Percentiles rank a stretch among this genome's conserved stretches.
Conservation (phyloP, 92 coral and sea anemone genomes). For the Metridium senile region DNA sequence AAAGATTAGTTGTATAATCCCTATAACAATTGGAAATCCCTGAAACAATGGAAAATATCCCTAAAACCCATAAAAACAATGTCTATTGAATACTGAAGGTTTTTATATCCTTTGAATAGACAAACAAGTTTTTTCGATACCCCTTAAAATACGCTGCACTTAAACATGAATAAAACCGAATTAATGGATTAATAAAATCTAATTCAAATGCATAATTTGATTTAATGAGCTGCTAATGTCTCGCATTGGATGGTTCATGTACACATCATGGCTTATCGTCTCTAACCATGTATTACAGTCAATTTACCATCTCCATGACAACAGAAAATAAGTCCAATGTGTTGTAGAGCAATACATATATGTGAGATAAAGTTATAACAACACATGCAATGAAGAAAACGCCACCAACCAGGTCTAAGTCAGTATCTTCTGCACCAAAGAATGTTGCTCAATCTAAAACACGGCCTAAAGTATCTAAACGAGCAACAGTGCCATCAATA, state of each 20-base stretch:
- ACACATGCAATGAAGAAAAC: background rate
- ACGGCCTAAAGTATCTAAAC: background rate
- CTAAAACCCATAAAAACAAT: too few relatives aligned
- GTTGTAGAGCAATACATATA: background rate
- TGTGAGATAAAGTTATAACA: too few relatives aligned
- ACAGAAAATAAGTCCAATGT: background rate
- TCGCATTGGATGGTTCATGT: background rate
- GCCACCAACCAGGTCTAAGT: background rate
- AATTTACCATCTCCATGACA: background rate
- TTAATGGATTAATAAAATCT: background rate
- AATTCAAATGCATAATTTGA: too few relatives aligned
- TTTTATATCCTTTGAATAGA: too few relatives aligned
- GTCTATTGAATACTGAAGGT: too few relatives aligned
- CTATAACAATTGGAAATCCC: too few relatives aligned
- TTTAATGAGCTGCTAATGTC: background rate
- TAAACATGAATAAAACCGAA: background rate
- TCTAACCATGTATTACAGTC: background rate
- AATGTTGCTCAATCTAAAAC: background rate
- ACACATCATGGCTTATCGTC: background rate
- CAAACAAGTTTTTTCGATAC: background rate
- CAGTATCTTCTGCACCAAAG: background rate
- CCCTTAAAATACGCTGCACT: background rate
- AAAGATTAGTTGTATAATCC: too few relatives aligned
- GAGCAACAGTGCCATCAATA: background rate
- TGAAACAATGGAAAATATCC: too few relatives aligned